phyloP scores from a whole-genome alignment of 2,888 invertebrate genomes.

The Oscheius sp. region DNA sequence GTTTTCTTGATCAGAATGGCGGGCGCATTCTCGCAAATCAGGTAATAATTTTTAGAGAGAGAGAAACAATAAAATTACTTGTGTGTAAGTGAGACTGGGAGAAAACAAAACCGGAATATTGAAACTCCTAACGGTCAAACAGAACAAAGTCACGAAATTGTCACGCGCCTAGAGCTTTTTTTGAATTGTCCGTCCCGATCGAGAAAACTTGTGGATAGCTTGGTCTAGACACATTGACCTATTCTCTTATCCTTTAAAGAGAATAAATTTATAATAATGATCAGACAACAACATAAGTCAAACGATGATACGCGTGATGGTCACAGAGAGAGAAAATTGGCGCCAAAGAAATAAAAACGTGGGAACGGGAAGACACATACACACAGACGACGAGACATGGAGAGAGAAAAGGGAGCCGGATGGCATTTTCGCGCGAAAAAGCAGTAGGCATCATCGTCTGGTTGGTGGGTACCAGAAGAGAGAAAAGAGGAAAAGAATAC shows the following conservation, averaged over 20 bases:
- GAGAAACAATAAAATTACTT: background rate
- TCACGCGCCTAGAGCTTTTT: constrained; percentile 1
- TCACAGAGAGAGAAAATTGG: background rate
- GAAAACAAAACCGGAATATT: constrained; percentile 9
- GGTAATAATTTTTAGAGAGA: background rate
- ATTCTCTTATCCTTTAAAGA: background rate
- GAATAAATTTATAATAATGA: background rate
- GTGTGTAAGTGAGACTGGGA: too few species aligned
- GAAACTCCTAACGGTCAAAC: background rate
- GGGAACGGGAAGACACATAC: constrained; percentile 14
- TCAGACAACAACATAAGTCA: background rate
- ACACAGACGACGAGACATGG: background rate
- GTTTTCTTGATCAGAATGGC: too few species aligned
- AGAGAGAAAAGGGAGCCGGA: constrained; percentile 3
- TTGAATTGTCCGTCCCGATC: constrained; percentile 4
- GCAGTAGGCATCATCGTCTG: constrained; percentile 19
- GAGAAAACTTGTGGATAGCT: background rate
- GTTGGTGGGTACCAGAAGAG: constrained; percentile 27
- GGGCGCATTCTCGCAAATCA: background rate
- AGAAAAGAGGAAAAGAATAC: constrained; percentile 21
- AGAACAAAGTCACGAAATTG: constrained; percentile 14
- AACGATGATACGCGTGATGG: background rate
- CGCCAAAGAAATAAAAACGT: constrained; percentile 8
- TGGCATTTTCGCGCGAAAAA: background rate
- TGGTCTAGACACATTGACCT: background rate